Base-by-base conservation (phyloP, 2,888 invertebrate genomes). In the Trissolcus brochymenae region DNA sequence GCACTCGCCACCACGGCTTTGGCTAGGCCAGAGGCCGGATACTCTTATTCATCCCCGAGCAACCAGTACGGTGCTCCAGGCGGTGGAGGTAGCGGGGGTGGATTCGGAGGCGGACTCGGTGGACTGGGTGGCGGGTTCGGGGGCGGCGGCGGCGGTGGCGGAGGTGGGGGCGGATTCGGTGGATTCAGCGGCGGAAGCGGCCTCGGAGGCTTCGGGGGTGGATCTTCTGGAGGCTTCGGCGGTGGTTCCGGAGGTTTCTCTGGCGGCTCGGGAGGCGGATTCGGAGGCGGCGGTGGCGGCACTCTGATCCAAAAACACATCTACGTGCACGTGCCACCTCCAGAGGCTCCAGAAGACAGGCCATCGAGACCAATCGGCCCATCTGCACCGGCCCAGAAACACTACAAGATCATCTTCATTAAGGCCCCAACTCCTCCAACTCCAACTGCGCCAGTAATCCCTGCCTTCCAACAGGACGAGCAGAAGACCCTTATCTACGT, bases 381-480 rank as follows among this genome's bases (percentile, higher is more conserved):
- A 16, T 91, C 93, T 0, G 93, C 94, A 57, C 93, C 94, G 80
- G 92, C 95, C 55, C 95, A 95, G 90, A 96, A 96, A 86, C 95
- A 96, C 90, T 95, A 96, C 92, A 96, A 96, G 89, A 96, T 96
- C 89, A 95, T 96, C 90, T 96, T 96, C 92, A 96, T 96, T 90
- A 96, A 96, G 91, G 96, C 96, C 67, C 96, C 96, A 84, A 93
- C 95, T 83, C 93, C 95, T 77, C 95, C 95, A 77, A 93, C 95
- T 76, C 95, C 95, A 75, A 93, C 94, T 79, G 95, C 94, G 0
- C 96, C 96, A 80, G 92, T 95, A 79, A 95, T 96, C 81, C 95
- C 95, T 35, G 85, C 85, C 1, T 89, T 94, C 40, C 93, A 93
- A 76, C 95, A 95, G 87, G 95, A 95, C 89, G 95, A 95, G 90